Evolutionary conservation across 2,888 invertebrate species (phyloP).

Genomic region (Agriopis marginaria): DNA sequence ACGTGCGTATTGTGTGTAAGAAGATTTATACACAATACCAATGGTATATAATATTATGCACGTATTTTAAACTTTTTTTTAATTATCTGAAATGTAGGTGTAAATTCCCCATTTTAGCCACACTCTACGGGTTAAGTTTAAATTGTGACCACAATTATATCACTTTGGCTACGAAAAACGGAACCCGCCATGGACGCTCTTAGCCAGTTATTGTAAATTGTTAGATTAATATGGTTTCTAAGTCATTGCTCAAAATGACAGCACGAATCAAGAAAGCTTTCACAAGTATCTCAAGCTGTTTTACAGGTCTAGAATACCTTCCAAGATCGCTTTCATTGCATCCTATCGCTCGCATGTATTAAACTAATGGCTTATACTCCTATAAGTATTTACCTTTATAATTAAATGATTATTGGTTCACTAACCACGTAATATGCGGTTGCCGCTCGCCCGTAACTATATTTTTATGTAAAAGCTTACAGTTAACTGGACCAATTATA

Average conservation of each 20-base stretch:
- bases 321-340: slow-evolving; percentile 37
- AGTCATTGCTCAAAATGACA: not conserved
- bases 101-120: too few species aligned
- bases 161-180: too few species aligned
- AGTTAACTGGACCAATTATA: slow-evolving; percentile 38
- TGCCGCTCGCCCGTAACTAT: slow-evolving; percentile 35
- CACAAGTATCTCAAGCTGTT: not conserved
- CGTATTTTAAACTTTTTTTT: too few species aligned
- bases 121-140: too few species aligned
- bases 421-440: slow-evolving; percentile 59
- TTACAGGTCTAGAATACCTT: slow-evolving; percentile 32
- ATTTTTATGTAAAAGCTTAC: slow-evolving; percentile 45
- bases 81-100: too few species aligned
- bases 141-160: too few species aligned
- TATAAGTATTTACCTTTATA: slow-evolving; percentile 62
- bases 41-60: too few species aligned
- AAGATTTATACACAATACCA: too few species aligned
- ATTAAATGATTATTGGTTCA: slow-evolving; percentile 67
- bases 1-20: too few species aligned
- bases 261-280: not conserved
- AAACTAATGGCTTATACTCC: slow-evolving; percentile 58
- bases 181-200: too few species aligned
- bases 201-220: too few species aligned
- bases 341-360: slow-evolving; percentile 58
- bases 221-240: too few species aligned